A percentile compares a stretch with the other conserved stretches of the same genome.
Conservation (phyloP, 2,888 invertebrate species). For the Tethea ocularis region DNA sequence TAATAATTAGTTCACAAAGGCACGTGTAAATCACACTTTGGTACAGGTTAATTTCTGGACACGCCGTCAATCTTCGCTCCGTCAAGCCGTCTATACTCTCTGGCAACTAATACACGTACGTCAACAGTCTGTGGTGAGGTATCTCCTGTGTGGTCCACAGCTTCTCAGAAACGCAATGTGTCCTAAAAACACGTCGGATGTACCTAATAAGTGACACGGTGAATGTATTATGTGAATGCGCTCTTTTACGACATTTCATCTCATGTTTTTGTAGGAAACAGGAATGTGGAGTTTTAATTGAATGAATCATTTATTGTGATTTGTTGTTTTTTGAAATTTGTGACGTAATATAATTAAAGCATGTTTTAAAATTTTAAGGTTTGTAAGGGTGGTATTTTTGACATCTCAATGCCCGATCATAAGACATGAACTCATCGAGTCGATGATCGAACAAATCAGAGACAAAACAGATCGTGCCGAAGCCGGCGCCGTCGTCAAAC, state of each 20-base stretch:
- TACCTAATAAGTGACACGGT: neutral
- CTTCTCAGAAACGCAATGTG: constrained; percentile 43
- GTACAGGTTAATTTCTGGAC: constrained; percentile 14
- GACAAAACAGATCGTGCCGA: constrained; percentile 32
- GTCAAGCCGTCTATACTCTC: constrained; percentile 14
- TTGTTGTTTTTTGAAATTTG: neutral
- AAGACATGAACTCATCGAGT: neutral
- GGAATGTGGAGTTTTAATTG: neutral
- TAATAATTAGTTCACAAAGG: neutral
- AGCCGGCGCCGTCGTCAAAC: constrained; percentile 50
- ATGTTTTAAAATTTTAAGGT: neutral
- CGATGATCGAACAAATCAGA: constrained; percentile 24
- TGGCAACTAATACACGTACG: constrained; percentile 47
- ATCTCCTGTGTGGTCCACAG: constrained; percentile 40
- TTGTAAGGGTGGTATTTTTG: neutral
- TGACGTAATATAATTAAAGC: neutral
- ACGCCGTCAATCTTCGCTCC: constrained; percentile 16
- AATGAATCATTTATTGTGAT: neutral
- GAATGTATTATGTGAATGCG: neutral
- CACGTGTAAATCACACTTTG: constrained; percentile 21
- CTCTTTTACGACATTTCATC: neutral
- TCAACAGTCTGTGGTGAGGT: constrained; percentile 29
- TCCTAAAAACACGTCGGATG: constrained; percentile 10
- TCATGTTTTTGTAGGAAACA: neutral
- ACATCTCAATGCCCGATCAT: constrained; percentile 5